Evolutionary conservation across 2,888 invertebrate species (phyloP).

Genomic region (Philereme vetulata): DNA sequence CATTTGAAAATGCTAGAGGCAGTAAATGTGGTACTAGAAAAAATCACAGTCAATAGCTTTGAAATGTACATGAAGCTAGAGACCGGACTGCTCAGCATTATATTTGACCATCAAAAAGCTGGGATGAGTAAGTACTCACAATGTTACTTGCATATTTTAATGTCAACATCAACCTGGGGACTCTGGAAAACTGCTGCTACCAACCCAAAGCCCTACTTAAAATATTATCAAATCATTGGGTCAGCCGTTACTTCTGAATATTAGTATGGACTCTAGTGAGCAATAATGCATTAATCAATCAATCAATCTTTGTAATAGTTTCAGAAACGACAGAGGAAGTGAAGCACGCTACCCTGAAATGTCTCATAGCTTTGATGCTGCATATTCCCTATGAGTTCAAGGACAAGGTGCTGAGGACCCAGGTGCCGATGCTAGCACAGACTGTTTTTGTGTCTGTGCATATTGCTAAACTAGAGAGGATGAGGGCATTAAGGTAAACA

Average conservation of each 20-base stretch:
- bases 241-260: too few species aligned
- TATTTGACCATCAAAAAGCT: slow-evolving; percentile 79
- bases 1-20: slow-evolving; percentile 79
- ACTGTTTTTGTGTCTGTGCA: slow-evolving; percentile 86
- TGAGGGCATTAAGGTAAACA: slow-evolving; percentile 84
- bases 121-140: slow-evolving; percentile 73
- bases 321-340: slow-evolving; percentile 85
- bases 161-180: too few species aligned
- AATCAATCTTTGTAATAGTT: slow-evolving; percentile 61
- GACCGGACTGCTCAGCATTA: slow-evolving; percentile 76
- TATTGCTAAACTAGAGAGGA: slow-evolving; percentile 86
- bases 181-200: too few species aligned
- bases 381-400: slow-evolving; percentile 78
- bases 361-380: slow-evolving; percentile 78
- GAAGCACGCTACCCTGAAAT: slow-evolving; percentile 83
- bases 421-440: slow-evolving; percentile 85
- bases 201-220: too few species aligned
- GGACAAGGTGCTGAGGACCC: slow-evolving; percentile 80
- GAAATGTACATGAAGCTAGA: slow-evolving; percentile 84
- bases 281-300: too few species aligned
- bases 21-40: slow-evolving; percentile 73
- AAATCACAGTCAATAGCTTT: slow-evolving; percentile 71
- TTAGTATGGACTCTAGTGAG: too few species aligned
- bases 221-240: too few species aligned
- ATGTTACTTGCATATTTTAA: too few species aligned